These are phyloP conservation scores for Sphaerodactylus townsendi DNA, from an alignment of 2,113 vertebrate genomes.

Conservation along the genomic window DNA sequence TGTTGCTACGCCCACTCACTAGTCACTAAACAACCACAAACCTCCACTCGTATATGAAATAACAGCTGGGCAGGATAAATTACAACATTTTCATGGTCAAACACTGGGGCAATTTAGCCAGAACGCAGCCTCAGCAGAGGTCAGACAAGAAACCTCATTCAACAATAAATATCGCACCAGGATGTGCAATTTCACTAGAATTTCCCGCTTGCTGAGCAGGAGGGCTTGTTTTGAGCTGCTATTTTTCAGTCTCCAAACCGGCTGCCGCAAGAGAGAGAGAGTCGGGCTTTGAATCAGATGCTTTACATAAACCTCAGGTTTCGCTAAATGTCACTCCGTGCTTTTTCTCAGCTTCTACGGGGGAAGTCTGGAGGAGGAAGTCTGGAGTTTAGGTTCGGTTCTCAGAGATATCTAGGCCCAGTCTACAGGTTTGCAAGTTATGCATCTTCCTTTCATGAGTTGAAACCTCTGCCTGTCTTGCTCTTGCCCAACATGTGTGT, in stretches of 20 bases:
- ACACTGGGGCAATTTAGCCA: not conserved
- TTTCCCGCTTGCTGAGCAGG: constrained; percentile 63
- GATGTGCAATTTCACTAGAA: constrained; percentile 52
- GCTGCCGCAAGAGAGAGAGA: constrained; percentile 55
- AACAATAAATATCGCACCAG: constrained; percentile 49
- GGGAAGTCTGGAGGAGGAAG: no score
- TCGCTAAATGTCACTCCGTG: constrained; percentile 67
- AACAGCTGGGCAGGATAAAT: no score
- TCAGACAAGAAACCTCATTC: not conserved
- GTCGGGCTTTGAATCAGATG: constrained; percentile 78
- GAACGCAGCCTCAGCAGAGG: not conserved
- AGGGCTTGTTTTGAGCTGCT: constrained; percentile 66
- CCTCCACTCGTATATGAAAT: no score
- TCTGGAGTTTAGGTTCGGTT: no score
- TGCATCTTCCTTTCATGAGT: no score
- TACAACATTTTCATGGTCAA: not conserved
- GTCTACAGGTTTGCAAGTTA: no score
- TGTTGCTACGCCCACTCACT: no score
- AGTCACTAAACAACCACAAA: no score
- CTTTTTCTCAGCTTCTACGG: constrained; percentile 66
- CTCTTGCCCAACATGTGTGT: no score
- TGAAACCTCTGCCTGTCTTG: no score
- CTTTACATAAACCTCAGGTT: constrained; percentile 81
- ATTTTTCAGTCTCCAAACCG: constrained; percentile 68
- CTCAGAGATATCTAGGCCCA: no score